A percentile compares a stretch with the other conserved stretches of the same genome.
Conservation (phyloP, 1,140 invertebrate genomes). For the Drosophila aff. region DNA sequence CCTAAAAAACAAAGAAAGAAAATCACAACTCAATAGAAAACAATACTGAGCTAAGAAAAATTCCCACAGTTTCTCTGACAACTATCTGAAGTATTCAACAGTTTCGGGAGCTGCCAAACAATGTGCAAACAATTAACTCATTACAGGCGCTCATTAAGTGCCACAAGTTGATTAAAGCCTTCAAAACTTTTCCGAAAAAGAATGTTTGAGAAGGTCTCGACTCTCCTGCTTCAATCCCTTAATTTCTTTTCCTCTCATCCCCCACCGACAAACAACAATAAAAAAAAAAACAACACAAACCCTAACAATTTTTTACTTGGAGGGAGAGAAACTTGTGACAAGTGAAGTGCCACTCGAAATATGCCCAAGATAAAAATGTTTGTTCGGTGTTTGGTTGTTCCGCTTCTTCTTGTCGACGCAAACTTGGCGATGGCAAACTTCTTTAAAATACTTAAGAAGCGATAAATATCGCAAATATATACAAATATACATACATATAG, state of each 20-base stretch:
- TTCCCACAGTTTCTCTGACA: background rate
- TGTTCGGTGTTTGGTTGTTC: slow-evolving; percentile 58
- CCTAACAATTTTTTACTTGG: slow-evolving; percentile 25
- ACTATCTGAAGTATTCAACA: slow-evolving; percentile 25
- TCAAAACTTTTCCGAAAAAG: slow-evolving; percentile 64
- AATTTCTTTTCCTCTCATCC: background rate
- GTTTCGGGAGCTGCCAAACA: slow-evolving; percentile 26
- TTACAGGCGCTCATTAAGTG: slow-evolving; percentile 74
- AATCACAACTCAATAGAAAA: no score
- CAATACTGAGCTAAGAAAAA: background rate
- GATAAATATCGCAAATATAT: slow-evolving; percentile 71
- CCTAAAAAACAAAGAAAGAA: no score
- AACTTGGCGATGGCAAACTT: slow-evolving; percentile 76
- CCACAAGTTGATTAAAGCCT: slow-evolving; percentile 79
- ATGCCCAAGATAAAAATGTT: slow-evolving; percentile 75
- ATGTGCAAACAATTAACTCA: slow-evolving; percentile 73
- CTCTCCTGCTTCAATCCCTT: background rate
- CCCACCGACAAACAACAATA: background rate
- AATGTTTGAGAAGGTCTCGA: slow-evolving; percentile 37
- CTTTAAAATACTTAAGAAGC: slow-evolving; percentile 82
- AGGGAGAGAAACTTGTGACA: slow-evolving; percentile 50
- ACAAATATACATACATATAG: background rate
- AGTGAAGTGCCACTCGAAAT: slow-evolving; percentile 78
- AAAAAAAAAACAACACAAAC: background rate
- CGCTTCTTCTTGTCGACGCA: slow-evolving; percentile 42